Percentiles rank a stretch among this genome's conserved stretches.
These are phyloP conservation scores for Noctuana brunneofusca DNA, from an alignment of 2,888 invertebrate genomes.

Conservation along the genomic window DNA sequence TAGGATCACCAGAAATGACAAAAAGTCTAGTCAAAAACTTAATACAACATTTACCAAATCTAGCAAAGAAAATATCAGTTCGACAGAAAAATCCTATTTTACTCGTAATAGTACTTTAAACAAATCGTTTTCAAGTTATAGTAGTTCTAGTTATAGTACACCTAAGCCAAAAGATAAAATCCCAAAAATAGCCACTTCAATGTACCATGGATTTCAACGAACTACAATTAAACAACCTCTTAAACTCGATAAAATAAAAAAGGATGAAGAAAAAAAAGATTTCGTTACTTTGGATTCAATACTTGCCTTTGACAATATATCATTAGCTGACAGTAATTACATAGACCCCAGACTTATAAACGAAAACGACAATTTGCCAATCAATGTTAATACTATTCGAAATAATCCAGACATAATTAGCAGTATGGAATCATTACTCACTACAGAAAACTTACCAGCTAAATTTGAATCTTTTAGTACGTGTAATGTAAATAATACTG, in stretches of 20 bases:
- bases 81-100: constrained; percentile 64
- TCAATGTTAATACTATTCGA: constrained; percentile 79
- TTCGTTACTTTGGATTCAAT: constrained; percentile 78
- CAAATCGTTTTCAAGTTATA: constrained; percentile 74
- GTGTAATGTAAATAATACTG: constrained; percentile 59
- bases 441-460: constrained; percentile 76
- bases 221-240: constrained; percentile 70
- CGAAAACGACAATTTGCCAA: constrained; percentile 87
- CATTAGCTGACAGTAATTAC: constrained; percentile 78
- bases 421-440: constrained; percentile 78
- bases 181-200: constrained; percentile 74
- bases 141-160: constrained; percentile 70
- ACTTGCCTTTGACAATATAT: constrained; percentile 68
- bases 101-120: constrained; percentile 70
- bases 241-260: constrained; percentile 76
- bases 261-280: constrained; percentile 64
- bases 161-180: constrained; percentile 78
- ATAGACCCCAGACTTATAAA: constrained; percentile 86
- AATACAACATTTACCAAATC: constrained; percentile 77
- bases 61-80: constrained; percentile 76
- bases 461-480: constrained; percentile 75
- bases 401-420: constrained; percentile 79
- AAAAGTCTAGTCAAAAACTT: constrained; percentile 72
- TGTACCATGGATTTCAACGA: constrained; percentile 77
- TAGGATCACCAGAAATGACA: constrained; percentile 71